Evolutionary conservation across 2,113 vertebrate genomes (phyloP).

Genomic region (Mus pahari): DNA sequence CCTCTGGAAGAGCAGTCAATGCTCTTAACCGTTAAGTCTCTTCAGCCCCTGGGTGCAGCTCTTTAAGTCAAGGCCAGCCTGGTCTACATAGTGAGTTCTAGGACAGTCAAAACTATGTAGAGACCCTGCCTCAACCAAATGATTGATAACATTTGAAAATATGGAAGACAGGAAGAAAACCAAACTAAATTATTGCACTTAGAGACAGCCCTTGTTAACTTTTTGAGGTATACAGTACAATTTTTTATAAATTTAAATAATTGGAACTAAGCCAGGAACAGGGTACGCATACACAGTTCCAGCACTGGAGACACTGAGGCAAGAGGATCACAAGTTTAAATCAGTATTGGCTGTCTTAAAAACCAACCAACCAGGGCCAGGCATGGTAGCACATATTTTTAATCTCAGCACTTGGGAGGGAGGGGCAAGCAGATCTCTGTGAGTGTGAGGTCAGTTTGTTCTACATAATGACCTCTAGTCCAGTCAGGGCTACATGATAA

Average conservation of each 20-base stretch:
- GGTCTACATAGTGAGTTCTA: not conserved
- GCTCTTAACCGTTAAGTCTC: too few relatives aligned
- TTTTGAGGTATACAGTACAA: not conserved
- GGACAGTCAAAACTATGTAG: not conserved
- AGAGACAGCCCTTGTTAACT: not conserved
- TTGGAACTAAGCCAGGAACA: not conserved
- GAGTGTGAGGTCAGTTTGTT: not conserved
- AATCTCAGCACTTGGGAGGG: not conserved
- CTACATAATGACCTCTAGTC: not conserved
- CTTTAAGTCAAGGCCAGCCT: not conserved
- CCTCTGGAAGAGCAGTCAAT: too few relatives aligned
- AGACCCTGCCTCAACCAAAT: not conserved
- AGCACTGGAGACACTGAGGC: not conserved
- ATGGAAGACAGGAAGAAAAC: constrained; percentile 27
- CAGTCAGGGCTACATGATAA: not conserved
- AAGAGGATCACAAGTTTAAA: not conserved
- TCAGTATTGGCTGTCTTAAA: not conserved
- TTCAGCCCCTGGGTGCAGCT: not conserved
- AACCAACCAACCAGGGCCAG: not conserved
- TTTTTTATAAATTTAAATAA: constrained; percentile 21
- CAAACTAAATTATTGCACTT: constrained; percentile 16
- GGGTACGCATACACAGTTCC: not conserved
- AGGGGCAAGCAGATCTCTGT: not conserved
- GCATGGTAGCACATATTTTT: not conserved
- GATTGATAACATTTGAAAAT: constrained; percentile 27